Conservation (phyloP, 2,888 invertebrate genomes). For the Chloroclystis v-ata region DNA sequence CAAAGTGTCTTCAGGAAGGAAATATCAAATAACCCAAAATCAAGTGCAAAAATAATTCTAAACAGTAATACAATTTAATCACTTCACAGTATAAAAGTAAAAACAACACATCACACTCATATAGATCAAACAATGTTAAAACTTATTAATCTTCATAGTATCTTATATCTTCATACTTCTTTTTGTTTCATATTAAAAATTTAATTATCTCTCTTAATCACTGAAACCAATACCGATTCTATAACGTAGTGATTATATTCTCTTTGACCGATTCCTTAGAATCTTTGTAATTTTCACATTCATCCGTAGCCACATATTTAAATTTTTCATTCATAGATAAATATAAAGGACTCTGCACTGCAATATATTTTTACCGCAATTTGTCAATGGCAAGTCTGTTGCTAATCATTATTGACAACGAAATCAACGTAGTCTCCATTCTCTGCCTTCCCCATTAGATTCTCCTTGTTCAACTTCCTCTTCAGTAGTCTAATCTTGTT, state of each 20-base stretch:
- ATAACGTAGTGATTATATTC: too few relatives aligned
- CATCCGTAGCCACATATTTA: too few relatives aligned
- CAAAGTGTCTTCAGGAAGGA: constrained; percentile 10
- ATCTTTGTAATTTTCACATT: too few relatives aligned
- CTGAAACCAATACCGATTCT: too few relatives aligned
- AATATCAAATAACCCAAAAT: background rate
- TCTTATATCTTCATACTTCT: too few relatives aligned
- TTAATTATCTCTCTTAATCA: too few relatives aligned
- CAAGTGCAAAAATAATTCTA: background rate
- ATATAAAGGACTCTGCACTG: too few relatives aligned
- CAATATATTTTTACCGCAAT: too few relatives aligned
- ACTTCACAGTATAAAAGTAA: constrained; percentile 27
- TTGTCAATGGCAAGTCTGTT: background rate
- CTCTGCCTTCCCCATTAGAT: constrained; percentile 48
- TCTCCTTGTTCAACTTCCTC: constrained; percentile 55
- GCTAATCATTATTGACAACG: constrained; percentile 65
- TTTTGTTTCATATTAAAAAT: too few relatives aligned
- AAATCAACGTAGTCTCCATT: constrained; percentile 65
- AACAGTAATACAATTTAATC: constrained; percentile 10
- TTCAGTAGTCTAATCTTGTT: constrained; percentile 51
- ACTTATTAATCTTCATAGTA: background rate
- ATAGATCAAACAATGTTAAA: background rate
- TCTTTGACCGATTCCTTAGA: too few relatives aligned
- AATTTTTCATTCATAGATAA: too few relatives aligned
- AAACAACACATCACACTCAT: constrained; percentile 22